Conservation (phyloP, 2,888 invertebrate genomes). For the Harpalus rufipes region DNA sequence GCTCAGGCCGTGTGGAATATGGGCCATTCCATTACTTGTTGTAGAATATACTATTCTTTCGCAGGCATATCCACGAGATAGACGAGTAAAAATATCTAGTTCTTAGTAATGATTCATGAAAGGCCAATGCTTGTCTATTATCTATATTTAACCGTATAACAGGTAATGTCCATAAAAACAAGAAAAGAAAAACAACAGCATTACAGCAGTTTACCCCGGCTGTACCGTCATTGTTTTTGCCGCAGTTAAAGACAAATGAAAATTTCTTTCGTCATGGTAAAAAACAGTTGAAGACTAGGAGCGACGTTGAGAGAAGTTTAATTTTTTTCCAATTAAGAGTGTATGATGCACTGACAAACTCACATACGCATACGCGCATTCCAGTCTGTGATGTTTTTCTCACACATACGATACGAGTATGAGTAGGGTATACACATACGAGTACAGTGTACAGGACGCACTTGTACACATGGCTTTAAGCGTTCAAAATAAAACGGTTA, state of each 20-base stretch:
- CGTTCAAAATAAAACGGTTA: slow-evolving; percentile 58
- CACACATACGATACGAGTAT: slow-evolving; percentile 13
- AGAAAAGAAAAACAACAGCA: slow-evolving; percentile 22
- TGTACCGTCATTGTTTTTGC: slow-evolving; percentile 37
- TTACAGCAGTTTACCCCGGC: slow-evolving; percentile 27
- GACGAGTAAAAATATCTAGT: not conserved
- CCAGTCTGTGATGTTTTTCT: slow-evolving; percentile 40
- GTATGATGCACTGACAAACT: slow-evolving; percentile 29
- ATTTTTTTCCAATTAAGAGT: slow-evolving; percentile 56
- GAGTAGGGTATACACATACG: not conserved
- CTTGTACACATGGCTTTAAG: slow-evolving; percentile 59
- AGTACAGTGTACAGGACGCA: slow-evolving; percentile 9
- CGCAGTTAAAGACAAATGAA: slow-evolving; percentile 48
- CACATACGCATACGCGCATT: slow-evolving; percentile 25
- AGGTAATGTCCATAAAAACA: slow-evolving; percentile 39
- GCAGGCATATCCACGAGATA: too few species aligned
- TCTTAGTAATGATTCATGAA: not conserved
- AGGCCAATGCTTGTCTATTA: not conserved
- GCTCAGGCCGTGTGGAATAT: too few species aligned
- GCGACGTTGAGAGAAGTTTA: slow-evolving; percentile 35
- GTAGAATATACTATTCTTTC: too few species aligned
- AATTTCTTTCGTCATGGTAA: slow-evolving; percentile 39
- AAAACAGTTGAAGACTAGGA: slow-evolving; percentile 46
- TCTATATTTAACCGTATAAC: slow-evolving; percentile 23
- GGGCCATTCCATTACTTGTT: too few species aligned